Percentiles rank a stretch among this genome's conserved stretches.
Conservation (phyloP, 2,888 invertebrate species). For the Oligia strigilis region DNA sequence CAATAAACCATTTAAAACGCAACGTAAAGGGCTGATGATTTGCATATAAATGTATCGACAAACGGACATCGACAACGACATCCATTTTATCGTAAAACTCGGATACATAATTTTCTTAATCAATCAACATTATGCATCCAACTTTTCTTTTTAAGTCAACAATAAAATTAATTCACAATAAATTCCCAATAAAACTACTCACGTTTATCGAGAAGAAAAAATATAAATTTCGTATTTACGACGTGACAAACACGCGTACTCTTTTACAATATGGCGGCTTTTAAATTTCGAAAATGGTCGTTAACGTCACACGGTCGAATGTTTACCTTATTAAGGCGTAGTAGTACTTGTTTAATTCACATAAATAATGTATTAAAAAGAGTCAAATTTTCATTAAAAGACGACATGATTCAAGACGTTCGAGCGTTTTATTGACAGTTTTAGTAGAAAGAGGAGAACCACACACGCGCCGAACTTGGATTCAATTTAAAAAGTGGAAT, state of each 20-base stretch:
- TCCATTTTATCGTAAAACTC: constrained; percentile 62
- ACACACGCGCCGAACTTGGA: constrained; percentile 88
- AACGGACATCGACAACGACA: constrained; percentile 49
- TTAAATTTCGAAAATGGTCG: constrained; percentile 82
- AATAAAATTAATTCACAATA: constrained; percentile 70
- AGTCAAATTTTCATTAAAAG: constrained; percentile 88
- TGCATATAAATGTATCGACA: constrained; percentile 71
- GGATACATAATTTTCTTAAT: constrained; percentile 57
- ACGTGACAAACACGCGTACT: constrained; percentile 82
- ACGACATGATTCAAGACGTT: constrained; percentile 80
- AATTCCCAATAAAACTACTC: constrained; percentile 65
- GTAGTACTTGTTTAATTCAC: constrained; percentile 83
- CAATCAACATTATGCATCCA: constrained; percentile 53
- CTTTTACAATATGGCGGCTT: constrained; percentile 77
- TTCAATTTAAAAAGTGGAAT: constrained; percentile 90
- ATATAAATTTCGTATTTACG: constrained; percentile 81
- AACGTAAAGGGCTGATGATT: constrained; percentile 68
- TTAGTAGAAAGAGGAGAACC: constrained; percentile 85
- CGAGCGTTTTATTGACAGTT: constrained; percentile 88
- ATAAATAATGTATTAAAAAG: constrained; percentile 85
- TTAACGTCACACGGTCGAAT: constrained; percentile 78
- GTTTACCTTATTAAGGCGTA: constrained; percentile 83
- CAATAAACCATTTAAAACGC: constrained; percentile 70
- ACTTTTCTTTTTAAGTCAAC: constrained; percentile 66
- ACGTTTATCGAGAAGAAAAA: constrained; percentile 66